A percentile compares a stretch with the other conserved stretches of the same genome.
Conservation (phyloP, 2,888 invertebrate genomes). For the Druceiella hillmani region DNA sequence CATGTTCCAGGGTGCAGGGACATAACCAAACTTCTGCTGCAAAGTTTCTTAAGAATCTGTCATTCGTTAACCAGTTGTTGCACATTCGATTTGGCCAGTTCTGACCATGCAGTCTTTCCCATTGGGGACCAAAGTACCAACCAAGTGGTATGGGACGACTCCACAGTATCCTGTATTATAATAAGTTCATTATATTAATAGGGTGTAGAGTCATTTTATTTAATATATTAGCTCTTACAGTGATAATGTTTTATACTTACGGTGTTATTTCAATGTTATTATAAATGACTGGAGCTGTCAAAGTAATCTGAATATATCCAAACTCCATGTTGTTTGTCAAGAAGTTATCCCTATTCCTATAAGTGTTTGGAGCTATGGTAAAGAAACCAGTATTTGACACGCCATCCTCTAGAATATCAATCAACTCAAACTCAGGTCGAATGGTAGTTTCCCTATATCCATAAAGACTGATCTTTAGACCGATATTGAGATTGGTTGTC, state of each 20-base stretch:
- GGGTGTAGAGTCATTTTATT: slow-evolving; percentile 2
- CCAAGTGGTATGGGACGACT: slow-evolving; percentile 86
- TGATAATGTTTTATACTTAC: slow-evolving; percentile 50
- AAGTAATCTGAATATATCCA: slow-evolving; percentile 82
- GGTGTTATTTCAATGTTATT: slow-evolving; percentile 63
- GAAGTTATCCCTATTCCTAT: slow-evolving; percentile 61
- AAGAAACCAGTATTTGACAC: slow-evolving; percentile 66
- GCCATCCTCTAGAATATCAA: slow-evolving; percentile 65
- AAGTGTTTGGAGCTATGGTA: slow-evolving; percentile 68
- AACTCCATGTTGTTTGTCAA: slow-evolving; percentile 72
- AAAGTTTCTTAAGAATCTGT: slow-evolving; percentile 78
- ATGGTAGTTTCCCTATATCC: slow-evolving; percentile 85
- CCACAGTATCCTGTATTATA: slow-evolving; percentile 66
- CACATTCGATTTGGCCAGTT: slow-evolving; percentile 83
- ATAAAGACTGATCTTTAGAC: slow-evolving; percentile 79
- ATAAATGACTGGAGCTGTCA: slow-evolving; percentile 69
- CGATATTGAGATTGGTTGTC: slow-evolving; percentile 71
- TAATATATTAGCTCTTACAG: slow-evolving; percentile 1
- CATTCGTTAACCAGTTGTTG: slow-evolving; percentile 84
- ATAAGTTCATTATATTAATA: background rate
- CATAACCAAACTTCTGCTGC: slow-evolving; percentile 80
- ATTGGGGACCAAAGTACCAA: slow-evolving; percentile 90
- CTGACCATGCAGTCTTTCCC: slow-evolving; percentile 73
- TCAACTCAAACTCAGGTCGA: slow-evolving; percentile 73
- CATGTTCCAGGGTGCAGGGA: slow-evolving; percentile 89